Conservation (phyloP, 2,113 vertebrate genomes). For the Menidia beryllina region DNA sequence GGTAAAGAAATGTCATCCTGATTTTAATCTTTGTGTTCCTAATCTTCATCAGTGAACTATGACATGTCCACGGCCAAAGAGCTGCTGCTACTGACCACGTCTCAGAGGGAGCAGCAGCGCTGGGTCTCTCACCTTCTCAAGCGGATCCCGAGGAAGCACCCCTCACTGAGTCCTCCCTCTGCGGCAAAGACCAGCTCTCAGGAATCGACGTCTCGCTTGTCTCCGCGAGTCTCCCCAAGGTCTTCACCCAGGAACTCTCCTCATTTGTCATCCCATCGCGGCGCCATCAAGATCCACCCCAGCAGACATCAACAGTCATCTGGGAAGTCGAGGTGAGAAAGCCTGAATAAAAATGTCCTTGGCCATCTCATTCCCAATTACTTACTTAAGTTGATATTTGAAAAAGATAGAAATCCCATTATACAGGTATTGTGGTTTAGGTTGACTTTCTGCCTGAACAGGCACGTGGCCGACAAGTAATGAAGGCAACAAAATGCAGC, state of each 20-base stretch:
- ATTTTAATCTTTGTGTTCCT: neutral
- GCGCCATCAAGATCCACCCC: conserved; percentile 79
- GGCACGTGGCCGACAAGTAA: neutral
- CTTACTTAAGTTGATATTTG: no score
- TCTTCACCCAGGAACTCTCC: conserved; percentile 82
- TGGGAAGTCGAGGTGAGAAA: conserved; percentile 76
- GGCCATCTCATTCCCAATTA: no score
- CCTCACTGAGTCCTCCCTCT: conserved; percentile 79
- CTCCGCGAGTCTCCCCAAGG: conserved; percentile 51
- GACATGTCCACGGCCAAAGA: conserved; percentile 97
- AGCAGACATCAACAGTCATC: conserved; percentile 54
- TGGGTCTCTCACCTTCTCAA: conserved; percentile 95
- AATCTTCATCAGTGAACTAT: conserved; percentile 87
- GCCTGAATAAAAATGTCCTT: no score
- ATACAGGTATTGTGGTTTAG: neutral
- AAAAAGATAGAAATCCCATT: no score
- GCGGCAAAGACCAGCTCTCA: conserved; percentile 44
- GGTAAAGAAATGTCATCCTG: neutral
- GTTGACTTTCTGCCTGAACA: neutral
- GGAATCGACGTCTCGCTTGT: conserved; percentile 6
- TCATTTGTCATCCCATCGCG: conserved; percentile 85
- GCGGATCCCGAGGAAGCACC: conserved; percentile 93
- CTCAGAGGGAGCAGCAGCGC: conserved; percentile 92
- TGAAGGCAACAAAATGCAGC: neutral
- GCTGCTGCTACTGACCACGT: conserved; percentile 91